Percentiles rank a stretch among this genome's conserved stretches.
Evolutionary conservation across 2,888 invertebrate genomes (phyloP).

Genomic region (Calephelis perditalis): DNA sequence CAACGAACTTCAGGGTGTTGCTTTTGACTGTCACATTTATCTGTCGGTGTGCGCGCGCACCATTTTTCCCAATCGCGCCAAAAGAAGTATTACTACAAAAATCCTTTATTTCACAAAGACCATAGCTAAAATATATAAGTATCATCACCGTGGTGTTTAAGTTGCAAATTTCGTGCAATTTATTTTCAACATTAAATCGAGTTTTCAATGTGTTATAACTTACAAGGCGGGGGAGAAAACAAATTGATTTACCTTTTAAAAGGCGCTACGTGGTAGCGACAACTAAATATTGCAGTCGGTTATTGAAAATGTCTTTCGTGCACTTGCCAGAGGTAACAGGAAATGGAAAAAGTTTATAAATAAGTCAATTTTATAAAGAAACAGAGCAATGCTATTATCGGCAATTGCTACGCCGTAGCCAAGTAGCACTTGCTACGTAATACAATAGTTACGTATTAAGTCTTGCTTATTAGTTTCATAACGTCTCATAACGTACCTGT

Average conservation of each 20-base stretch:
- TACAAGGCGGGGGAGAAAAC: slow-evolving; percentile 24
- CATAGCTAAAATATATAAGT: background rate
- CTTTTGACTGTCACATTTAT: too few species aligned
- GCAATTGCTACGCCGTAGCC: slow-evolving; percentile 10
- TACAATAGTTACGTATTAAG: too few species aligned
- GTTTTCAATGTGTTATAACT: slow-evolving; percentile 7
- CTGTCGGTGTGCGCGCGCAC: too few species aligned
- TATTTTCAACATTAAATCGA: slow-evolving; percentile 4
- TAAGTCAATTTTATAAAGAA: slow-evolving; percentile 18
- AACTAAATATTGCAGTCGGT: slow-evolving; percentile 22
- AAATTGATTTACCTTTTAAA: slow-evolving; percentile 33
- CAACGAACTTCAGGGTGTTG: too few species aligned
- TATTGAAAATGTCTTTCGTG: slow-evolving; percentile 25
- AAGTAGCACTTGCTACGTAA: background rate
- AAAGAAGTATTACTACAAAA: too few species aligned
- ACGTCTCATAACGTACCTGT: too few species aligned
- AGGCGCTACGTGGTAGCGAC: slow-evolving; percentile 20
- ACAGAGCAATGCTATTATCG: slow-evolving; percentile 11
- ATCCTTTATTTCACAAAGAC: too few species aligned
- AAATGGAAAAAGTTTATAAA: slow-evolving; percentile 20
- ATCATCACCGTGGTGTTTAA: background rate
- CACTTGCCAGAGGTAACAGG: slow-evolving; percentile 17
- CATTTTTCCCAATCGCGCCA: too few species aligned
- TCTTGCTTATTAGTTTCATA: too few species aligned
- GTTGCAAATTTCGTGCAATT: background rate